Conservation (phyloP, 2,797 vertebrate genomes). For the Pygocentrus nattereri region DNA sequence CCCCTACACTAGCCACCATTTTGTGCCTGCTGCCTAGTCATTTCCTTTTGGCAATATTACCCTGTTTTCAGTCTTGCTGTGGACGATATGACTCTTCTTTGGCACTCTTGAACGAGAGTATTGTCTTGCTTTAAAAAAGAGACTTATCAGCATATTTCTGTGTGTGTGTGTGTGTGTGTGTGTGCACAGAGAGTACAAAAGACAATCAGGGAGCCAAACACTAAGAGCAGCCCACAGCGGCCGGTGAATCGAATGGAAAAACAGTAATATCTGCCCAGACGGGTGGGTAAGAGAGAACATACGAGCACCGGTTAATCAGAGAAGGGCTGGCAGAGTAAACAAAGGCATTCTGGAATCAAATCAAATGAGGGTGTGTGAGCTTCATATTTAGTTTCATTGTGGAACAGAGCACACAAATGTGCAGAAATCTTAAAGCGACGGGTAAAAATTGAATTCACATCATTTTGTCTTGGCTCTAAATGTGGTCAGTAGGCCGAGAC, state of each 20-base stretch:
- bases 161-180: conserved; percentile 49
- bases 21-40: conserved; percentile 43
- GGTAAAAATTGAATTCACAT: background rate
- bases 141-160: conserved; percentile 54
- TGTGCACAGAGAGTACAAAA: conserved; percentile 44
- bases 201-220: conserved; percentile 54
- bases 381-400: conserved; percentile 24
- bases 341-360: conserved; percentile 38
- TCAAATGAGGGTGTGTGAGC: conserved; percentile 38
- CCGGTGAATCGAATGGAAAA: conserved; percentile 34
- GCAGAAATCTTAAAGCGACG: background rate
- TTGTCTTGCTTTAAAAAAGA: conserved; percentile 48
- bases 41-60: conserved; percentile 47
- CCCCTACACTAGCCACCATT: conserved; percentile 34
- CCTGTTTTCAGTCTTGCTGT: conserved; percentile 49
- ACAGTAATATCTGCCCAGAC: conserved; percentile 47
- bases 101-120: conserved; percentile 50
- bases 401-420: background rate
- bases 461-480: background rate
- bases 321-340: conserved; percentile 33
- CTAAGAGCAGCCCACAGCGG: conserved; percentile 36
- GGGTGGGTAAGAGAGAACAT: conserved; percentile 33
- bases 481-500: background rate
- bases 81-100: conserved; percentile 50
- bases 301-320: conserved; percentile 46